phyloP scores from a whole-genome alignment of 2,113 vertebrate species.

The Pica pica region DNA sequence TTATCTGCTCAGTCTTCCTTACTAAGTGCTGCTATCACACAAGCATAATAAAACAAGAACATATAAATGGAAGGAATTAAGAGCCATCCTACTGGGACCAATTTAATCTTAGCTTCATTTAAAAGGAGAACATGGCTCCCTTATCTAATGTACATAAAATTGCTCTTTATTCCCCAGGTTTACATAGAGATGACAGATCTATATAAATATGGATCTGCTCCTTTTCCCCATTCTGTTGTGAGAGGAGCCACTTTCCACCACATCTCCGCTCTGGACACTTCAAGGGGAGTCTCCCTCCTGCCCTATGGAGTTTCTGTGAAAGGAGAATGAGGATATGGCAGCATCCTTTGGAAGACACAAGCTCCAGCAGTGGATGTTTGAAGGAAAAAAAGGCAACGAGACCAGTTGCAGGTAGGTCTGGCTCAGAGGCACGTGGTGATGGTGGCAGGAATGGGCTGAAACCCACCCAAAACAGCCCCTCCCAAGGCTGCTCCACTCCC shows the following conservation, averaged over 20 bases:
- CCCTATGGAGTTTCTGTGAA: not conserved
- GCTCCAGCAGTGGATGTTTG: not conserved
- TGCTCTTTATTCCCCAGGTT: constrained; percentile 55
- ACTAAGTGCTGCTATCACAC: not conserved
- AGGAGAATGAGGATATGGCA: not conserved
- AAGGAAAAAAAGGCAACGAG: not conserved
- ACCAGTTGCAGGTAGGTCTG: not conserved
- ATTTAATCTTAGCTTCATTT: constrained; percentile 66
- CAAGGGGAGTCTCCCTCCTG: not conserved
- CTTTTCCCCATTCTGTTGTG: not conserved
- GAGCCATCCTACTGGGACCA: constrained; percentile 54
- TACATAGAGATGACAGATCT: constrained; percentile 47
- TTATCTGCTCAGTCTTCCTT: not conserved
- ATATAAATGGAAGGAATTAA: constrained; percentile 57
- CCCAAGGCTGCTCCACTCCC: not conserved
- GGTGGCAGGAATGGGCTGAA: not conserved
- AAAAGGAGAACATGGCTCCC: constrained; percentile 62
- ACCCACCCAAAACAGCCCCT: not conserved
- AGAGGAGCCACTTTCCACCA: not conserved
- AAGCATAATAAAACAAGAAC: constrained; percentile 57
- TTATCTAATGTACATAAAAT: constrained; percentile 56
- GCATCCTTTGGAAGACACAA: not conserved
- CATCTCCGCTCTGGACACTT: not conserved
- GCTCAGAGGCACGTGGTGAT: not conserved
- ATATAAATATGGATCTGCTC: constrained; percentile 19